phyloP scores from a whole-genome alignment of 2,113 vertebrate species.

The Pao palembangensis region DNA sequence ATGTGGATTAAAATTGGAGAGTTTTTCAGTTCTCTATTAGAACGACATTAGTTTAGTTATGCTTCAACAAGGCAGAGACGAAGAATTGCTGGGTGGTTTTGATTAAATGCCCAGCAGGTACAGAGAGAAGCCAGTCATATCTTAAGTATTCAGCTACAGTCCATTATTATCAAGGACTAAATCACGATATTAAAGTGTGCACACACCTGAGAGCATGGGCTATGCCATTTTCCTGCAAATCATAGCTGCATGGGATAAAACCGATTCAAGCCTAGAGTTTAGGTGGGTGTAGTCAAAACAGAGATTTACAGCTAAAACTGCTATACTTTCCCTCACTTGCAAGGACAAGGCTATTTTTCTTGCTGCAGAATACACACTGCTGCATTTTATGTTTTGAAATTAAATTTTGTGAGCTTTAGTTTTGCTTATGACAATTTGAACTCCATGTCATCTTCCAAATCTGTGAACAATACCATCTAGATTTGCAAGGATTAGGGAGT shows the following conservation, averaged over 20 bases:
- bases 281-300: constrained; percentile 17
- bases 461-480: neutral
- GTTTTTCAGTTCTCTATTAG: constrained; percentile 77
- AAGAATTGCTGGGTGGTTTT: constrained; percentile 52
- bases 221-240: constrained; percentile 48
- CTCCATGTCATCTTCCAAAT: neutral
- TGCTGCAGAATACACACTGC: neutral
- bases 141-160: constrained; percentile 55
- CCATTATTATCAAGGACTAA: constrained; percentile 59
- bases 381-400: constrained; percentile 2
- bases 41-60: constrained; percentile 72
- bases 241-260: constrained; percentile 28
- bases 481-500: neutral
- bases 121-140: constrained; percentile 50
- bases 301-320: constrained; percentile 24
- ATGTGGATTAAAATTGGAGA: constrained; percentile 81
- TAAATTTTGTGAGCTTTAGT: neutral
- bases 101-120: constrained; percentile 64
- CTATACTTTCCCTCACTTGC: constrained; percentile 44
- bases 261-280: constrained; percentile 5
- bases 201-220: constrained; percentile 39
- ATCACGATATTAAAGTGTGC: constrained; percentile 59
- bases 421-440: neutral
- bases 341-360: constrained; percentile 44
- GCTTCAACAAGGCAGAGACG: constrained; percentile 63